Evolutionary conservation across 2,797 vertebrate species (phyloP).

Genomic region (Thunnus albacares): DNA sequence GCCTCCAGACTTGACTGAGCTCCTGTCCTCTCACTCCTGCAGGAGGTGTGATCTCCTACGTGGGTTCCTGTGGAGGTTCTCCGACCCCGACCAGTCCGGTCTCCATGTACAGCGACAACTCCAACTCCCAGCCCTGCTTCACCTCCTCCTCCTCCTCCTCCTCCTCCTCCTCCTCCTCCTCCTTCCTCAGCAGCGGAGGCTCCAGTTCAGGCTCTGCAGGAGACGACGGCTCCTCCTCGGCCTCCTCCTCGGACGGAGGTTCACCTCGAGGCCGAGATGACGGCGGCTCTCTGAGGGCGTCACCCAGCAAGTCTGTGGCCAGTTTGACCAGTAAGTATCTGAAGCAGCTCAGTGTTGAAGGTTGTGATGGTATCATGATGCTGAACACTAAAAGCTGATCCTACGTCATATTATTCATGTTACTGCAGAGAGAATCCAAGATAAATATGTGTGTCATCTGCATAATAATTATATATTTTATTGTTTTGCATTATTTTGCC

Average conservation of each 20-base stretch:
- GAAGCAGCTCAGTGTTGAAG: no score
- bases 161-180: constrained; percentile 20
- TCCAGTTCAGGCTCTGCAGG: constrained; percentile 56
- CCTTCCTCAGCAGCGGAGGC: constrained; percentile 48
- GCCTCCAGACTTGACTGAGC: background rate
- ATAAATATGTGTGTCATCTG: no score
- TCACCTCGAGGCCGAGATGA: constrained; percentile 54
- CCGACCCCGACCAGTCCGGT: constrained; percentile 57
- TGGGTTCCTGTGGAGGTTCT: constrained; percentile 53
- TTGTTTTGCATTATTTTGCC: no score
- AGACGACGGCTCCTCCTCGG: constrained; percentile 61
- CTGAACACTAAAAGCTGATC: no score
- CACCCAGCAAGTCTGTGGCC: constrained; percentile 61
- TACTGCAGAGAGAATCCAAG: no score
- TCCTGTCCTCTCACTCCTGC: constrained; percentile 17
- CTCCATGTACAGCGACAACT: constrained; percentile 69
- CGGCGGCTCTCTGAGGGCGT: constrained; percentile 31
- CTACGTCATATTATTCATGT: no score
- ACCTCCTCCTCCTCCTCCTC: constrained; percentile 24
- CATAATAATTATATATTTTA: no score
- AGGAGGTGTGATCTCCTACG: constrained; percentile 72
- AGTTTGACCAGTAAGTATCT: constrained; percentile 62
- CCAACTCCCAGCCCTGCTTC: constrained; percentile 57
- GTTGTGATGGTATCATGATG: no score
- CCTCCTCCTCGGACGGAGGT: constrained; percentile 56